These are phyloP conservation scores for Rotaria socialis DNA, from an alignment of 2,888 invertebrate genomes.

Conservation along the genomic window DNA sequence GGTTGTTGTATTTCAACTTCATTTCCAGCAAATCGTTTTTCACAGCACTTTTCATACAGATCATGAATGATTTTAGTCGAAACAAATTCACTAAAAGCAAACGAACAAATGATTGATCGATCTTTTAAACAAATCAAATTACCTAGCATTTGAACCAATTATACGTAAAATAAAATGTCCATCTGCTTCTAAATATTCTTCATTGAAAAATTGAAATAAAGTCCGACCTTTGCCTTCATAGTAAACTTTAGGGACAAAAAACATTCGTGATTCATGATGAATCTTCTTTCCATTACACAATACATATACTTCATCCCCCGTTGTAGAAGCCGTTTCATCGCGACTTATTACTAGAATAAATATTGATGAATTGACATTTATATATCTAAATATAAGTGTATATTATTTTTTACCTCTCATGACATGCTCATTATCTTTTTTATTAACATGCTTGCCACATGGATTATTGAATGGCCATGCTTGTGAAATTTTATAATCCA, in stretches of 20 bases:
- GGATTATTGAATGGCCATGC: neutral
- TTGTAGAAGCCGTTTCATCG: neutral
- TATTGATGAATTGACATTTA: no score
- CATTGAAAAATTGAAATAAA: neutral
- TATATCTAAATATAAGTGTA: no score
- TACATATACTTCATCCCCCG: neutral
- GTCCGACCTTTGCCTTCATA: neutral
- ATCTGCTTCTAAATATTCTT: slow-evolving; percentile 21
- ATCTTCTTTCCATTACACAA: neutral
- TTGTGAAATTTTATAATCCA: neutral
- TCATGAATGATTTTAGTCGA: neutral
- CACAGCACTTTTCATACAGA: neutral
- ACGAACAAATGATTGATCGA: neutral
- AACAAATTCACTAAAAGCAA: slow-evolving; percentile 14
- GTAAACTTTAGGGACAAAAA: neutral
- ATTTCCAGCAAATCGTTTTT: neutral
- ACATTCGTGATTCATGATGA: slow-evolving; percentile 30
- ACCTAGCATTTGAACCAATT: slow-evolving; percentile 28
- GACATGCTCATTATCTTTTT: neutral
- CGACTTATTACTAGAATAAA: neutral
- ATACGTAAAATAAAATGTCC: slow-evolving; percentile 31
- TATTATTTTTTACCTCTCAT: neutral
- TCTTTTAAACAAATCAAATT: neutral
- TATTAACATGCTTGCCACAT: neutral
- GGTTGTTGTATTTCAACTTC: no score